A percentile compares a stretch with the other conserved stretches of the same genome.
phyloP scores from a whole-genome alignment of 2,113 vertebrate species.

The Coracopsis vasa region DNA sequence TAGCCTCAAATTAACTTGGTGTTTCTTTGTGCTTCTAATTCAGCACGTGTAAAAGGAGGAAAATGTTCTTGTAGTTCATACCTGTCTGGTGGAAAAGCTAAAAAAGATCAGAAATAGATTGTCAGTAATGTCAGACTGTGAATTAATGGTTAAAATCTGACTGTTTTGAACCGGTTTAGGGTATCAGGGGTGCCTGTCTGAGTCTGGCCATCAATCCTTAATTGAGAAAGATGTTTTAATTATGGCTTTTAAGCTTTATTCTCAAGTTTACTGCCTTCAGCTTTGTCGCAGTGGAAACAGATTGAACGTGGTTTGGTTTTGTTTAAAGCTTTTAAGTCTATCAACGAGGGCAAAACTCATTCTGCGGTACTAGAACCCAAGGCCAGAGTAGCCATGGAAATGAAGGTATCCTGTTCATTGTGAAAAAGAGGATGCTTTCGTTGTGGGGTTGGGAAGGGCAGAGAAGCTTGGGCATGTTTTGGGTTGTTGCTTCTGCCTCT shows the following conservation, averaged over 20 bases:
- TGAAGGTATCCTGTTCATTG: not conserved
- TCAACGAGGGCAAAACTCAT: not conserved
- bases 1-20: not conserved
- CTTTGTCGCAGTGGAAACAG: not conserved
- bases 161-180: not conserved
- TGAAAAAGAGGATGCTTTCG: not conserved
- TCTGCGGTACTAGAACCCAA: not conserved
- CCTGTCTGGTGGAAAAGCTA: not conserved
- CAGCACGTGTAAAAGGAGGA: not conserved
- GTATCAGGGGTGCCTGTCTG: not conserved
- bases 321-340: not conserved
- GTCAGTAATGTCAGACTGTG: not conserved
- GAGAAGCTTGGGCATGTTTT: accelerated
- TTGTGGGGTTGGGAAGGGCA: not conserved
- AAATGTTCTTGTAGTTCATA: not conserved
- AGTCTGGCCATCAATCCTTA: not conserved
- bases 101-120: not conserved
- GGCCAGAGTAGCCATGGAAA: not conserved
- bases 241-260: not conserved
- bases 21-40: not conserved
- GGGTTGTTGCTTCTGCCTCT: not conserved
- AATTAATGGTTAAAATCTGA: not conserved
- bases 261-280: not conserved
- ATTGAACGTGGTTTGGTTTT: not conserved
- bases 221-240: not conserved